Conservation (phyloP, 1,140 invertebrate species). For the Sinella curviseta region DNA sequence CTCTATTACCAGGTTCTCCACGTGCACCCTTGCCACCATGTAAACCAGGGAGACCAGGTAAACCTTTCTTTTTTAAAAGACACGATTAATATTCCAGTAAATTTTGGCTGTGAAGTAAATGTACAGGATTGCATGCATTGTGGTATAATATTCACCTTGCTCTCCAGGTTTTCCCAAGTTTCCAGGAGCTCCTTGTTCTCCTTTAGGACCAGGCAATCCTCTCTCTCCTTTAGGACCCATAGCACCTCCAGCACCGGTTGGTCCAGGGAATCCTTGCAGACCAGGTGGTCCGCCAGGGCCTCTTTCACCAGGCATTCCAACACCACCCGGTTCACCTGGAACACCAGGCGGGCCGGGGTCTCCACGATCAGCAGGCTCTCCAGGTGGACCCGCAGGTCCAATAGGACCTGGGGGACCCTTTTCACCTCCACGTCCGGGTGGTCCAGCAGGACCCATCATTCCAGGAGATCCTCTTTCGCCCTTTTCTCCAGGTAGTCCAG, state of each 20-base stretch:
- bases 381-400: slow-evolving; percentile 70
- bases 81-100: neutral
- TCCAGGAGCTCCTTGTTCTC: slow-evolving; percentile 71
- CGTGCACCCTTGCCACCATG: slow-evolving; percentile 71
- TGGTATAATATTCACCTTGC: slow-evolving; percentile 40
- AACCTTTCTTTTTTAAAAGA: slow-evolving; percentile 60
- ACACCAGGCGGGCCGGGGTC: slow-evolving; percentile 70
- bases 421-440: slow-evolving; percentile 71
- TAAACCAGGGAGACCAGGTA: slow-evolving; percentile 64
- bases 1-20: slow-evolving; percentile 72
- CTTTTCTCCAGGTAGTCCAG: slow-evolving; percentile 59
- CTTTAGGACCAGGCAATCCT: slow-evolving; percentile 68
- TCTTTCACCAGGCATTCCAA: slow-evolving; percentile 69
- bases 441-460: slow-evolving; percentile 65
- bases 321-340: slow-evolving; percentile 68
- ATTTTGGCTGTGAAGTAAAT: neutral
- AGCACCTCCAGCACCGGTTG: slow-evolving; percentile 66
- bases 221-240: slow-evolving; percentile 73
- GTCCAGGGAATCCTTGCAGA: slow-evolving; percentile 64
- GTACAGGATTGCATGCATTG: neutral
- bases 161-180: slow-evolving; percentile 58
- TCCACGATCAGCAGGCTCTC: slow-evolving; percentile 72
- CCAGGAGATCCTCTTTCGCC: slow-evolving; percentile 71
- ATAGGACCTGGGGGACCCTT: slow-evolving; percentile 67
- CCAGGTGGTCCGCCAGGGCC: slow-evolving; percentile 62